A percentile compares a stretch with the other conserved stretches of the same genome.
These are phyloP conservation scores for Antheraea assamensis DNA, from an alignment of 2,888 invertebrate genomes.

Conservation along the genomic window DNA sequence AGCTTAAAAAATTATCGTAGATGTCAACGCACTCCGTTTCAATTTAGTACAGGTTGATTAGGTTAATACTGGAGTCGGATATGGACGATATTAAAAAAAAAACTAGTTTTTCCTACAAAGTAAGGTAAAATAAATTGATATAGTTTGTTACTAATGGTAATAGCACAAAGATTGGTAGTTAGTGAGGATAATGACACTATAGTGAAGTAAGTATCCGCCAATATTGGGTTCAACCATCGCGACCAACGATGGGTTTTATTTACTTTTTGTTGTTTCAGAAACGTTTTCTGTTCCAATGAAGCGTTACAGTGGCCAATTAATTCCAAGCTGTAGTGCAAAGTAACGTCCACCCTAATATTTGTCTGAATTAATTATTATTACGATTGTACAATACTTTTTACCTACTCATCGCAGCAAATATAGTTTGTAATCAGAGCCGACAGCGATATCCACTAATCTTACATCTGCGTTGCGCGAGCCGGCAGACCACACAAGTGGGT, in stretches of 20 bases:
- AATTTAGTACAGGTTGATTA: background rate
- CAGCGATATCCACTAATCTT: conserved; percentile 5
- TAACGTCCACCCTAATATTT: background rate
- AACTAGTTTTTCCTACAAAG: too few relatives aligned
- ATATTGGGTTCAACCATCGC: too few relatives aligned
- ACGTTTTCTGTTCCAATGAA: too few relatives aligned
- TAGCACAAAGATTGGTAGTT: background rate
- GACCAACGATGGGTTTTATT: too few relatives aligned
- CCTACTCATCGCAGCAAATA: background rate
- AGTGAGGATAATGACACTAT: background rate
- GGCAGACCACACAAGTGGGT: conserved; percentile 8
- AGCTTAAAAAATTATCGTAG: background rate
- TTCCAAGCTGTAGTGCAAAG: background rate
- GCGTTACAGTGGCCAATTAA: too few relatives aligned
- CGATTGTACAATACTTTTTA: background rate
- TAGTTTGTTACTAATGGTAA: background rate
- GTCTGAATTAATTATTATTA: background rate
- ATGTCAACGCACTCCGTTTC: background rate
- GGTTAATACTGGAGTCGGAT: background rate
- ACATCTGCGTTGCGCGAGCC: background rate
- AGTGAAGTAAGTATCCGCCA: too few relatives aligned
- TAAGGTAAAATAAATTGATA: background rate
- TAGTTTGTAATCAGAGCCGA: background rate
- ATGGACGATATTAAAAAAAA: too few relatives aligned
- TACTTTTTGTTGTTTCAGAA: too few relatives aligned